A percentile compares a stretch with the other conserved stretches of the same genome.
Conservation (phyloP, 1,140 invertebrate genomes). For the Galendromus occidentalis region DNA sequence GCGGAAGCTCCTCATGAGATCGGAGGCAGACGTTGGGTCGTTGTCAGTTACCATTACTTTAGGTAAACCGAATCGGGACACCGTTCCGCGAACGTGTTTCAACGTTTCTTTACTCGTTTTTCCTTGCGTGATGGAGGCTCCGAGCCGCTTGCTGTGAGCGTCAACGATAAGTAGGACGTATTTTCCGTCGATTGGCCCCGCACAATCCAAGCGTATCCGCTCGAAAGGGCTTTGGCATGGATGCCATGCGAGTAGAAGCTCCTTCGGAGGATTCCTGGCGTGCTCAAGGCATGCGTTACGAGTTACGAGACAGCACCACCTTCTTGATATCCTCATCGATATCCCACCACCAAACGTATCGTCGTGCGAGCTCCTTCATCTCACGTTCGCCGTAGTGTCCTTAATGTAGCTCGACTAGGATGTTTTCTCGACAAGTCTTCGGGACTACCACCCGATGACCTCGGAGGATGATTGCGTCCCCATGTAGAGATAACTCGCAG, state of each 20-base stretch:
- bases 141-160: slow-evolving; percentile 23
- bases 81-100: slow-evolving; percentile 23
- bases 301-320: too few relatives aligned
- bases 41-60: slow-evolving; percentile 28
- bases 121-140: slow-evolving; percentile 16
- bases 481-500: too few relatives aligned
- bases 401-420: slow-evolving; percentile 22
- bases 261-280: too few relatives aligned
- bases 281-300: too few relatives aligned
- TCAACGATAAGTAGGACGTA: slow-evolving; percentile 21
- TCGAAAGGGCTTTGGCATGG: slow-evolving; percentile 20
- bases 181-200: slow-evolving; percentile 20
- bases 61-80: slow-evolving; percentile 27
- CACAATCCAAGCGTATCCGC: slow-evolving; percentile 23
- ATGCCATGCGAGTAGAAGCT: slow-evolving; percentile 1
- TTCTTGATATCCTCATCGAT: slow-evolving; percentile 23
- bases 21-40: slow-evolving; percentile 27
- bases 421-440: slow-evolving; percentile 12
- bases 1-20: slow-evolving; percentile 27
- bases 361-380: slow-evolving; percentile 24
- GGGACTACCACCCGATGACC: slow-evolving; percentile 20
- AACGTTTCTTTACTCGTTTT: slow-evolving; percentile 18
- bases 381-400: slow-evolving; percentile 21
- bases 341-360: slow-evolving; percentile 24
- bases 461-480: slow-evolving; percentile 7